Conservation (phyloP, 2,888 invertebrate genomes). For the Caprella mutica region DNA sequence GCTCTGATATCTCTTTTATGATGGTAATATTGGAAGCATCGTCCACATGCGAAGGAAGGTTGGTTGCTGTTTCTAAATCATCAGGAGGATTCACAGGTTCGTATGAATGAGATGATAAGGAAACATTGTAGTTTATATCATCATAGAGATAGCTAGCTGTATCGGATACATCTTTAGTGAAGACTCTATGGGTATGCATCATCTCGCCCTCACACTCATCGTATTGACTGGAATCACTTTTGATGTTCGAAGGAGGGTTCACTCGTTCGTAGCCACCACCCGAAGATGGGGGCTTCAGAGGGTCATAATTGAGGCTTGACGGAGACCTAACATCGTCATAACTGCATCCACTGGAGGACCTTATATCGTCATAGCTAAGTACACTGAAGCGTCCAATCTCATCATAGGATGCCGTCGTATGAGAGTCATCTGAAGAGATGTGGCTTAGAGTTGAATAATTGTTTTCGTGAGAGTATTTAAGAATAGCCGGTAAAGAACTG, state of each 20-base stretch:
- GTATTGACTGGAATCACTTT: slow-evolving; percentile 32
- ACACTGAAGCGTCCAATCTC: slow-evolving; percentile 28
- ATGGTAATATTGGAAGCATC: too few relatives aligned
- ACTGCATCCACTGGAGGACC: slow-evolving; percentile 29
- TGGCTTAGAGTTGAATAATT: slow-evolving; percentile 28
- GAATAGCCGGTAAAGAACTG: not conserved
- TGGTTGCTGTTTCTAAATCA: too few relatives aligned
- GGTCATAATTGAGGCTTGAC: slow-evolving; percentile 26
- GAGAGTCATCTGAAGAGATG: slow-evolving; percentile 15
- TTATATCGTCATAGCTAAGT: slow-evolving; percentile 34
- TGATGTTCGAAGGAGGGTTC: slow-evolving; percentile 21
- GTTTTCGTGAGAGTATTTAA: slow-evolving; percentile 8
- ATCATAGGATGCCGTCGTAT: slow-evolving; percentile 23
- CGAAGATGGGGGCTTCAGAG: slow-evolving; percentile 25
- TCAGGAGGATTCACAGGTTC: slow-evolving; percentile 34
- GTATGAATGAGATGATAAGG: slow-evolving; percentile 34
- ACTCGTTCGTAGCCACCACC: slow-evolving; percentile 34
- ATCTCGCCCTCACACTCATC: slow-evolving; percentile 33
- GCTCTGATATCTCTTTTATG: too few relatives aligned
- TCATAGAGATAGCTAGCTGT: slow-evolving; percentile 35
- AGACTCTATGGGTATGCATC: slow-evolving; percentile 28
- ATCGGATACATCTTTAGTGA: slow-evolving; percentile 33
- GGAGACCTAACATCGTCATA: slow-evolving; percentile 34
- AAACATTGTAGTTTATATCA: slow-evolving; percentile 34
- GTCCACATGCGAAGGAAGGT: too few relatives aligned